Evolutionary conservation across 2,888 invertebrate species (phyloP).

Genomic region (Drosophila pseudotakahashii): DNA sequence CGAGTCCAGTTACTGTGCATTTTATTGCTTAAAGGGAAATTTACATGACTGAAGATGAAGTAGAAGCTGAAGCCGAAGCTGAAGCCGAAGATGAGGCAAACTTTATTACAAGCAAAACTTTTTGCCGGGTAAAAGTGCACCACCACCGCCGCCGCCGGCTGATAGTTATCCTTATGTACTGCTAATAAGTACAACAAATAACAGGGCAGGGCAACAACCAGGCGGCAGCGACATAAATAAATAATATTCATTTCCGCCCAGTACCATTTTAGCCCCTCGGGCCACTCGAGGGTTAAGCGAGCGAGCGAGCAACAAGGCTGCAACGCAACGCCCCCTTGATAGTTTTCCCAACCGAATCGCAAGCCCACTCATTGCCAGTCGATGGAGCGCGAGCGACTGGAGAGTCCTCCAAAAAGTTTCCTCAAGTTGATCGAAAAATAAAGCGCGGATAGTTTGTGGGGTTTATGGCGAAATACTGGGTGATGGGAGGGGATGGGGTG

Average conservation of each 20-base stretch:
- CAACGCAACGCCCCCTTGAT: conserved; percentile 32
- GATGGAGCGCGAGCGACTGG: conserved; percentile 65
- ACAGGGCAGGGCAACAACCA: conserved; percentile 32
- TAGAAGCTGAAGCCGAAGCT: conserved; percentile 10
- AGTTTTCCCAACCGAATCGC: conserved; percentile 36
- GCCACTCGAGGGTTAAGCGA: conserved; percentile 41
- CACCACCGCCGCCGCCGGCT: conserved; percentile 34
- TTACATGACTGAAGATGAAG: conserved; percentile 11
- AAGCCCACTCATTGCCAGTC: conserved; percentile 61
- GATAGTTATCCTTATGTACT: conserved; percentile 53
- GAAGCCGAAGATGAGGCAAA: conserved; percentile 35
- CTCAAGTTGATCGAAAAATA: conserved; percentile 61
- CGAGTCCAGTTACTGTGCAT: conserved; percentile 29
- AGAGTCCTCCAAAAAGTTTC: conserved; percentile 70
- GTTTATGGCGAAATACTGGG: not conserved
- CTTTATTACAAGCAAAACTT: conserved; percentile 39
- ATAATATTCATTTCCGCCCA: conserved; percentile 25
- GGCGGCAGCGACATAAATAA: conserved; percentile 34
- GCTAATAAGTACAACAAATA: conserved; percentile 51
- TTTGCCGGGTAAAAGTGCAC: conserved; percentile 3
- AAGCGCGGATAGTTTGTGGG: conserved; percentile 11
- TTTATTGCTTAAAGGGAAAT: conserved; percentile 33
- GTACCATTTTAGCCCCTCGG: not conserved
- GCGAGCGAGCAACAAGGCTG: no score
- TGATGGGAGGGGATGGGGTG: not conserved